Percentiles rank a stretch among this genome's conserved stretches.
These are phyloP conservation scores for Drosophila parthenogenetica DNA, from an alignment of 2,888 invertebrate species.

Conservation along the genomic window DNA sequence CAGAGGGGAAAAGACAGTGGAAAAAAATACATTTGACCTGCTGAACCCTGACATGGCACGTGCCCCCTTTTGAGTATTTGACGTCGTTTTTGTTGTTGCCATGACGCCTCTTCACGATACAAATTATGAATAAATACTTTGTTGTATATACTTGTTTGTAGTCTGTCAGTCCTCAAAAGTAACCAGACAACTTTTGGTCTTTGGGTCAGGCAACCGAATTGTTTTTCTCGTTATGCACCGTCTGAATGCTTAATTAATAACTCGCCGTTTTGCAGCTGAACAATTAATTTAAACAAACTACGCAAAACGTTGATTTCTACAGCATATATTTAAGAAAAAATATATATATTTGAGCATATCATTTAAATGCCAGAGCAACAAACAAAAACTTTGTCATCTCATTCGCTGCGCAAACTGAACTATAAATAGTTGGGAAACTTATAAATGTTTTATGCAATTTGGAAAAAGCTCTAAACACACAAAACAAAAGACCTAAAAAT, in stretches of 20 bases:
- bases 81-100: constrained; percentile 44
- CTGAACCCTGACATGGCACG: constrained; percentile 53
- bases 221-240: constrained; percentile 16
- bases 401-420: neutral
- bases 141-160: neutral
- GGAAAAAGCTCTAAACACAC: neutral
- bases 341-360: constrained; percentile 4
- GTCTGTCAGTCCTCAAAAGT: constrained; percentile 34
- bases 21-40: constrained; percentile 41
- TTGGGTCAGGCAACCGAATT: constrained; percentile 39
- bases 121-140: constrained; percentile 54
- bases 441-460: neutral
- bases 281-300: constrained; percentile 34
- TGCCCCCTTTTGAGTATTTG: constrained; percentile 20
- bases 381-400: neutral
- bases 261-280: constrained; percentile 26
- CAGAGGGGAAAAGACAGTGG: neutral
- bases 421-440: neutral
- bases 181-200: constrained; percentile 48
- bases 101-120: constrained; percentile 60
- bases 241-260: constrained; percentile 46
- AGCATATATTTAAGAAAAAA: neutral
- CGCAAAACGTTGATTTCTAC: constrained; percentile 5
- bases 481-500: neutral
- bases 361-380: neutral